phyloP scores from a whole-genome alignment of 2,888 invertebrate species.

The Herminia tarsipennalis region DNA sequence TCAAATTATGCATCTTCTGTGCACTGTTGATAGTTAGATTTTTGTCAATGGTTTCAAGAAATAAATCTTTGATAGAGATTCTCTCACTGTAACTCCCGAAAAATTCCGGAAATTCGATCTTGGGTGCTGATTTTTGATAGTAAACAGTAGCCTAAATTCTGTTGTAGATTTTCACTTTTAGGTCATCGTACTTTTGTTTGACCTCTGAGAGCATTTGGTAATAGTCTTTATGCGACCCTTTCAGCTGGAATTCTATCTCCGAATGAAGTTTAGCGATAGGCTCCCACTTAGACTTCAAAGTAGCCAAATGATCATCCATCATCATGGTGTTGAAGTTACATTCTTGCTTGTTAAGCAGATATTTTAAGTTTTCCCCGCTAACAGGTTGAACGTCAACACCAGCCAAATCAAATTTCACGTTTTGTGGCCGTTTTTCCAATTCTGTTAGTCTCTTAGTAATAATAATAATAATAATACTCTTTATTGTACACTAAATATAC shows the following conservation, averaged over 20 bases:
- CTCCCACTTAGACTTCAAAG: conserved; percentile 1
- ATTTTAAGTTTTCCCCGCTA: too few species aligned
- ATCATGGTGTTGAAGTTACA: conserved; percentile 9
- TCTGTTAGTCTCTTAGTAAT: neutral
- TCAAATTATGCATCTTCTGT: too few species aligned
- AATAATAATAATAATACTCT: too few species aligned
- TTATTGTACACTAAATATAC: too few species aligned
- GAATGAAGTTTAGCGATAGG: conserved; percentile 9
- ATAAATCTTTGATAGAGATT: too few species aligned
- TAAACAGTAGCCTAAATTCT: conserved; percentile 10
- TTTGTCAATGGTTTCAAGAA: too few species aligned
- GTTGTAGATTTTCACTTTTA: neutral
- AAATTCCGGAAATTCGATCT: conserved; percentile 12
- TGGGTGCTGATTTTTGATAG: conserved; percentile 3
- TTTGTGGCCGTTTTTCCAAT: neutral
- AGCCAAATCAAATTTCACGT: neutral
- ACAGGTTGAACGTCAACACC: neutral
- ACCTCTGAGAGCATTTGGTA: neutral
- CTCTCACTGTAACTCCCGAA: too few species aligned
- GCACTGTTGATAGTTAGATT: too few species aligned
- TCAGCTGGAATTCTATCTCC: conserved; percentile 5
- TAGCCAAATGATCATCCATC: conserved; percentile 1
- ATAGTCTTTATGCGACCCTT: conserved; percentile 2
- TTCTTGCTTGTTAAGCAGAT: conserved; percentile 8
- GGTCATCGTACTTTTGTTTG: conserved; percentile 8